phyloP scores from a whole-genome alignment of 2,888 invertebrate genomes.

The Horisme vitalbata region DNA sequence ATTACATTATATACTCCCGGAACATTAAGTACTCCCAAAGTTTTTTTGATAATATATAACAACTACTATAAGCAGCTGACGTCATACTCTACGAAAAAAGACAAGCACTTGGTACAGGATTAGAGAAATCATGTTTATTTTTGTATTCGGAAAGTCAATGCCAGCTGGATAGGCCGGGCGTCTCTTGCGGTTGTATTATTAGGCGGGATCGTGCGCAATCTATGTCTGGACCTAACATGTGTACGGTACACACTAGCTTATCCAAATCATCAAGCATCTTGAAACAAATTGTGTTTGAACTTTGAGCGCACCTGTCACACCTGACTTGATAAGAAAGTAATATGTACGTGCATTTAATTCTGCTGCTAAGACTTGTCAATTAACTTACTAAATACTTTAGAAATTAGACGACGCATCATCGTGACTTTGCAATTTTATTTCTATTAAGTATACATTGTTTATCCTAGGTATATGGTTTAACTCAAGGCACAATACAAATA shows the following conservation, averaged over 20 bases:
- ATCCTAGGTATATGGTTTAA: neutral
- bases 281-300: neutral
- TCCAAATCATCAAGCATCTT: neutral
- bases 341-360: neutral
- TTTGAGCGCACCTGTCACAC: neutral
- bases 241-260: slow-evolving; percentile 20
- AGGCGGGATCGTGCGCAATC: slow-evolving; percentile 36
- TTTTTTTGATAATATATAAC: slow-evolving; percentile 5
- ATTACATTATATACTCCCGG: too few relatives aligned
- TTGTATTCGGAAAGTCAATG: slow-evolving; percentile 63
- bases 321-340: neutral
- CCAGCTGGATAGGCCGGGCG: slow-evolving; percentile 48
- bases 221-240: slow-evolving; percentile 30
- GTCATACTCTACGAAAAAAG: slow-evolving; percentile 47
- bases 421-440: too few relatives aligned
- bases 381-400: neutral
- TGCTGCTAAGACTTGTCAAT: neutral
- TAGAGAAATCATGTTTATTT: slow-evolving; percentile 68
- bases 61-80: slow-evolving; percentile 33
- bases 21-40: slow-evolving; percentile 8
- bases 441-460: too few relatives aligned
- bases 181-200: slow-evolving; percentile 48
- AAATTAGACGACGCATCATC: too few relatives aligned
- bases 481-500: neutral
- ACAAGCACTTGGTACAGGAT: slow-evolving; percentile 45